Conservation (phyloP, 2,797 vertebrate species). For the Thaleichthys pacificus region DNA sequence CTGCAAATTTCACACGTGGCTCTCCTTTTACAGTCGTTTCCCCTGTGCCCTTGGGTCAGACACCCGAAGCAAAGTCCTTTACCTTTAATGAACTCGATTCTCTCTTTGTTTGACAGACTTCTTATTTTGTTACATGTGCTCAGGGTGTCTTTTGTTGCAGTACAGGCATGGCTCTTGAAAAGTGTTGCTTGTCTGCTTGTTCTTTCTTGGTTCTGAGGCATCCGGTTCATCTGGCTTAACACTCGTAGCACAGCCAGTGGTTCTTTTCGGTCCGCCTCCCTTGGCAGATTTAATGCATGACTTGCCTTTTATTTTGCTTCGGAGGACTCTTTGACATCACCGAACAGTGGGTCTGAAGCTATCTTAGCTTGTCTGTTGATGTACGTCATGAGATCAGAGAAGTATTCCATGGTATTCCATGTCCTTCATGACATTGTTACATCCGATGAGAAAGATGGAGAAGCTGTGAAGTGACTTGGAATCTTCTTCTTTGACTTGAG, state of each 20-base stretch:
- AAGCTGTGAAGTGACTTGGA: conserved; percentile 19
- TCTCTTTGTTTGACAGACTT: conserved; percentile 6
- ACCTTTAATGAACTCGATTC: neutral
- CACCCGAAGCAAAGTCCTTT: conserved; percentile 13
- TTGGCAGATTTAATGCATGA: neutral
- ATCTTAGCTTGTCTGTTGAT: conserved; percentile 1
- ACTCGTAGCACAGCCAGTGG: neutral
- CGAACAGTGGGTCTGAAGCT: neutral
- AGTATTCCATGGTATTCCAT: conserved; percentile 3
- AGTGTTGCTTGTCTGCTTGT: neutral
- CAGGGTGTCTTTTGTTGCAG: conserved; percentile 12
- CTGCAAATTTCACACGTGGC: conserved; percentile 3
- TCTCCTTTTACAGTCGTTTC: neutral
- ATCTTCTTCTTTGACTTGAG: conserved; percentile 20
- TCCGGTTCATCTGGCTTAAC: neutral
- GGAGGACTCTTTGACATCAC: neutral
- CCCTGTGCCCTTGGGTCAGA: conserved; percentile 1
- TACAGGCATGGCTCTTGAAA: conserved; percentile 15
- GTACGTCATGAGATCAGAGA: conserved; percentile 12
- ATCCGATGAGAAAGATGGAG: conserved; percentile 21
- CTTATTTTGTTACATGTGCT: conserved; percentile 3
- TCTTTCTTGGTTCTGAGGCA: conserved; percentile 1
- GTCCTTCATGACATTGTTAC: conserved; percentile 19
- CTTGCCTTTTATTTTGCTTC: neutral
- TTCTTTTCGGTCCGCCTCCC: neutral